Percentiles rank a stretch among this genome's conserved stretches.
Conservation (phyloP, 2,113 vertebrate species). For the Trematocara nigrifrons region DNA sequence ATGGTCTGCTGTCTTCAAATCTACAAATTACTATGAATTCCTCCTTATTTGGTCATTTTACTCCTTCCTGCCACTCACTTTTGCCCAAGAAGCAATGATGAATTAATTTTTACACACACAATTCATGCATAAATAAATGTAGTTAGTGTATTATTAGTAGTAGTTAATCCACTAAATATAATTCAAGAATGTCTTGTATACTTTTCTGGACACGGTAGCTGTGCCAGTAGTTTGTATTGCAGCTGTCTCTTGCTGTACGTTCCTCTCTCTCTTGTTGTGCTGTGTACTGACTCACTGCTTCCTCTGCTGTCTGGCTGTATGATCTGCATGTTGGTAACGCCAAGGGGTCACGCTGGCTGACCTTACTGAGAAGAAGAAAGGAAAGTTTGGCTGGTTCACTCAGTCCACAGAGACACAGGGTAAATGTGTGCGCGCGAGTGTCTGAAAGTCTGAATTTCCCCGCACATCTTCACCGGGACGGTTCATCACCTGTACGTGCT, state of each 20-base stretch:
- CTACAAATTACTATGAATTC: background rate
- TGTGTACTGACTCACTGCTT: constrained; percentile 70
- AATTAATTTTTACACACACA: background rate
- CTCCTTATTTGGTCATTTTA: background rate
- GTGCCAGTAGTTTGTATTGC: constrained; percentile 42
- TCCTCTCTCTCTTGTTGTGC: constrained; percentile 52
- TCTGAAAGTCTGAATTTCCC: background rate
- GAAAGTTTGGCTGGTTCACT: constrained; percentile 88
- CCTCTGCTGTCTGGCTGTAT: constrained; percentile 81
- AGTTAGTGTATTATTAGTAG: accelerated
- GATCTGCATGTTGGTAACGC: constrained; percentile 81
- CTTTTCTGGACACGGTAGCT: constrained; percentile 21
- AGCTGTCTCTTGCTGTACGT: constrained; percentile 14
- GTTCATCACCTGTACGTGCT: constrained; percentile 12
- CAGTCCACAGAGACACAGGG: constrained; percentile 92
- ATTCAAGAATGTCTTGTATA: background rate
- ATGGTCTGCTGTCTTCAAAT: background rate
- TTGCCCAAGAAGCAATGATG: background rate
- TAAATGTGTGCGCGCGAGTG: constrained; percentile 64
- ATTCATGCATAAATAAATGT: background rate
- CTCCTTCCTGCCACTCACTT: background rate
- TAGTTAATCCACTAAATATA: background rate
- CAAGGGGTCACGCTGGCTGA: constrained; percentile 93
- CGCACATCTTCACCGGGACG: background rate
- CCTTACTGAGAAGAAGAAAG: constrained; percentile 95